These are phyloP conservation scores for Galeopterus variegatus DNA, from an alignment of 2,113 vertebrate genomes.

Conservation along the genomic window DNA sequence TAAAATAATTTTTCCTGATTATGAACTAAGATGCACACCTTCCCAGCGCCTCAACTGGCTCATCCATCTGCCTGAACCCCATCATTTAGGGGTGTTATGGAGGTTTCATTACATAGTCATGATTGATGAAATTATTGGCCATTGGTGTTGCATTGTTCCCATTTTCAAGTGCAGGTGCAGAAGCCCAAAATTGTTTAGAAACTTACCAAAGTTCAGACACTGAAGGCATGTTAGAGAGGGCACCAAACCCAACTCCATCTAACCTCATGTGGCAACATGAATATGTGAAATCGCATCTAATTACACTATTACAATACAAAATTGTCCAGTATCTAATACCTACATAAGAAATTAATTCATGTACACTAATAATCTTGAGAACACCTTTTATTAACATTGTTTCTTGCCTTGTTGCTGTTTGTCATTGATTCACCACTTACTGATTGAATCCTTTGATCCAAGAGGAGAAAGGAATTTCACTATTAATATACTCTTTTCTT, in stretches of 20 bases:
- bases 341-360: background rate
- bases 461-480: background rate
- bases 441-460: background rate
- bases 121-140: too few species aligned
- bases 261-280: background rate
- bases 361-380: constrained; percentile 11
- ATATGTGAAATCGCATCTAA: background rate
- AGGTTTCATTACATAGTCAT: too few species aligned
- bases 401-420: constrained; percentile 18
- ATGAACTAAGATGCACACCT: background rate
- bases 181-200: background rate
- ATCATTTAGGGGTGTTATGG: too few species aligned
- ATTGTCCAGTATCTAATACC: background rate
- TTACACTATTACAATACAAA: background rate
- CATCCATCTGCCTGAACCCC: too few species aligned
- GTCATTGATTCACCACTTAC: background rate
- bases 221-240: background rate
- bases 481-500: background rate
- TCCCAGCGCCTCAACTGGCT: too few species aligned
- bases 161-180: background rate
- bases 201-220: background rate
- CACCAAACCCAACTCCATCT: background rate
- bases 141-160: background rate
- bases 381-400: constrained; percentile 3
- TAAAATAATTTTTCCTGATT: constrained; percentile 37